phyloP scores from a whole-genome alignment of 2,888 invertebrate genomes.

The Ctena decussata region DNA sequence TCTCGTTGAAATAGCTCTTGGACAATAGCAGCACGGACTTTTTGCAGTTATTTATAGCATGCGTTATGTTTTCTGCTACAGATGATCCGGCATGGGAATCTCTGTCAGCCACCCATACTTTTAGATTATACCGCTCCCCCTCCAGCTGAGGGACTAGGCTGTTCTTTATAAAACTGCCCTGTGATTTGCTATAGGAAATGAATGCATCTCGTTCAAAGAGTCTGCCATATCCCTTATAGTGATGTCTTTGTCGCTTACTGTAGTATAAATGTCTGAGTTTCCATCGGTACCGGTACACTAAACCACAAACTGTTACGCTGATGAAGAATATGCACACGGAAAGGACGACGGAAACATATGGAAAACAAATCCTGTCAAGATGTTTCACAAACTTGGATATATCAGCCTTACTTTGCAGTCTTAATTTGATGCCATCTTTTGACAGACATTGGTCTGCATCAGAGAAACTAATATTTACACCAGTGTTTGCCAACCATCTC shows the following conservation, averaged over 20 bases:
- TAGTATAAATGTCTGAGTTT: constrained; percentile 58
- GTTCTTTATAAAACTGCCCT: constrained; percentile 48
- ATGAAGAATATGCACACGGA: neutral
- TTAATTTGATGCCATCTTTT: neutral
- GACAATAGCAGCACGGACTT: constrained; percentile 55
- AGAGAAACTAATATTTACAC: neutral
- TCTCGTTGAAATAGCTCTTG: constrained; percentile 42
- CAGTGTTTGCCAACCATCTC: constrained; percentile 42
- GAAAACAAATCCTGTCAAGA: neutral
- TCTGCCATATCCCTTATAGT: constrained; percentile 44
- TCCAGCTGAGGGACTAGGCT: constrained; percentile 54
- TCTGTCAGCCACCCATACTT: constrained; percentile 55
- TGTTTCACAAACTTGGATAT: neutral
- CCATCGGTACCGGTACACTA: constrained; percentile 56
- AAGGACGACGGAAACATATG: constrained; percentile 4
- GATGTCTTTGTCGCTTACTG: constrained; percentile 34
- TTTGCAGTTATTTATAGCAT: constrained; percentile 55
- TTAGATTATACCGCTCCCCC: constrained; percentile 12
- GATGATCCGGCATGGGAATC: constrained; percentile 52
- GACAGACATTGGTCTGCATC: constrained; percentile 3
- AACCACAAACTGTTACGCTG: neutral
- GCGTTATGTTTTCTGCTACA: constrained; percentile 57
- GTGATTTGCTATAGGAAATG: constrained; percentile 51
- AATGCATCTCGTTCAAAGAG: constrained; percentile 64
- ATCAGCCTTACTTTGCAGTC: neutral